Conservation (phyloP, 1,140 invertebrate species). For the Drosophila nikananu region DNA sequence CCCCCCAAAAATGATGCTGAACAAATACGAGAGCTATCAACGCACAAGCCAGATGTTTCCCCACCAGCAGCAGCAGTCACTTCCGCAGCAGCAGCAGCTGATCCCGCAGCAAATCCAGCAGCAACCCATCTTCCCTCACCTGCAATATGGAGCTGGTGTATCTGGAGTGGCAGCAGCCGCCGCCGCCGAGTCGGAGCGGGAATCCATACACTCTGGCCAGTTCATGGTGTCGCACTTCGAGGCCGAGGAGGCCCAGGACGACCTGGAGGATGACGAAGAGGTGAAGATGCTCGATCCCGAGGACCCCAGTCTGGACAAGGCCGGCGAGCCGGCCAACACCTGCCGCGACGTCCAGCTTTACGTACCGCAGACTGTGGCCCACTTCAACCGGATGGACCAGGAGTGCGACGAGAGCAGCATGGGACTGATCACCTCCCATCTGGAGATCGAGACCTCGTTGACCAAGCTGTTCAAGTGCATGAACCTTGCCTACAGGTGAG, state of each 20-base stretch:
- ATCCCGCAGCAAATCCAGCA: slow-evolving; percentile 24
- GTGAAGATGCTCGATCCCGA: slow-evolving; percentile 89
- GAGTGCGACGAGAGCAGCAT: slow-evolving; percentile 70
- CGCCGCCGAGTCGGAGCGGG: slow-evolving; percentile 85
- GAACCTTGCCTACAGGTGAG: slow-evolving; percentile 97
- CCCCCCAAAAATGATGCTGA: slow-evolving; percentile 72
- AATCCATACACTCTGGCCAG: slow-evolving; percentile 98
- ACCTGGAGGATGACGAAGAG: slow-evolving; percentile 89
- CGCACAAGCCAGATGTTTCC: slow-evolving; percentile 75
- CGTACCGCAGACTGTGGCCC: slow-evolving; percentile 63
- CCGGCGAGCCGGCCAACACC: slow-evolving; percentile 66
- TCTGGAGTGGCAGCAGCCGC: slow-evolving; percentile 24
- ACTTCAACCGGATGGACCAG: slow-evolving; percentile 63
- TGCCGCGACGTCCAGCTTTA: slow-evolving; percentile 81
- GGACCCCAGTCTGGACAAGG: slow-evolving; percentile 71
- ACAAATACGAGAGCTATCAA: slow-evolving; percentile 78
- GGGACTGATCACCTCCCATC: slow-evolving; percentile 86
- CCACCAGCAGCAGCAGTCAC: slow-evolving; percentile 54
- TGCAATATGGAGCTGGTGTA: slow-evolving; percentile 44
- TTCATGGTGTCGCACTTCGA: slow-evolving; percentile 99
- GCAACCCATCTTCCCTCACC: slow-evolving; percentile 39
- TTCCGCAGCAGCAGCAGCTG: slow-evolving; percentile 34
- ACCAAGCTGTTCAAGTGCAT: slow-evolving; percentile 98
- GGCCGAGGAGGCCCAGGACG: slow-evolving; percentile 96
- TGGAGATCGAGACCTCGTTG: slow-evolving; percentile 96